phyloP scores from a whole-genome alignment of 37 sponge, comb jelly and placozoan species.

The Bolinopsis microptera region DNA sequence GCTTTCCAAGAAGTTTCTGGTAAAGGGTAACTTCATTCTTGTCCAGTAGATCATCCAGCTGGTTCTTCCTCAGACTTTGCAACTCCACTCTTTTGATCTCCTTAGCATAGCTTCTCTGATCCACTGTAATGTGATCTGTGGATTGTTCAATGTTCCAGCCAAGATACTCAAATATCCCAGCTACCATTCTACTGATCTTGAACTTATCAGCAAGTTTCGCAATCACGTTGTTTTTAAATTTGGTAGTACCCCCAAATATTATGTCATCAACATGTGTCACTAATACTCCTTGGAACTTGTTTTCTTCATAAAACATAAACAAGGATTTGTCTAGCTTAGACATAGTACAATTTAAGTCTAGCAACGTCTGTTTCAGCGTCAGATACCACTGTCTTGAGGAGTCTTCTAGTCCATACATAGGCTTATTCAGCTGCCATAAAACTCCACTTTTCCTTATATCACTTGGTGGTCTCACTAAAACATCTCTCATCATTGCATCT shows the following conservation, averaged over 20 bases:
- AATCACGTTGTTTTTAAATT: neutral
- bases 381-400: neutral
- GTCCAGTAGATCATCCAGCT: too few species aligned
- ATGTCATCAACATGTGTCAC: neutral
- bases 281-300: neutral
- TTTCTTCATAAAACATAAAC: neutral
- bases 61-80: too few species aligned
- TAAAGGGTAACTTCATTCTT: too few species aligned
- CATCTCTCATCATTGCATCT: neutral
- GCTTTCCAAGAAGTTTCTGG: too few species aligned
- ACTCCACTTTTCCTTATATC: slow-evolving; percentile 1
- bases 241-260: neutral
- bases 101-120: neutral
- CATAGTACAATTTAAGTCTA: neutral
- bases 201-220: neutral
- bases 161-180: neutral
- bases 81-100: too few species aligned
- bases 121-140: neutral
- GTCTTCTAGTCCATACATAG: neutral
- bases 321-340: neutral
- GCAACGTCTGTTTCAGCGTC: neutral
- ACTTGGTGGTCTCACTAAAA: neutral
- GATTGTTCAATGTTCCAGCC: neutral
- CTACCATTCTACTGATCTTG: neutral
- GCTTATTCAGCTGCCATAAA: neutral